Evolutionary conservation across 2,888 invertebrate species (phyloP), one percentile per base, ranked within the genome.

Genomic region (Celastrina argiolus): DNA sequence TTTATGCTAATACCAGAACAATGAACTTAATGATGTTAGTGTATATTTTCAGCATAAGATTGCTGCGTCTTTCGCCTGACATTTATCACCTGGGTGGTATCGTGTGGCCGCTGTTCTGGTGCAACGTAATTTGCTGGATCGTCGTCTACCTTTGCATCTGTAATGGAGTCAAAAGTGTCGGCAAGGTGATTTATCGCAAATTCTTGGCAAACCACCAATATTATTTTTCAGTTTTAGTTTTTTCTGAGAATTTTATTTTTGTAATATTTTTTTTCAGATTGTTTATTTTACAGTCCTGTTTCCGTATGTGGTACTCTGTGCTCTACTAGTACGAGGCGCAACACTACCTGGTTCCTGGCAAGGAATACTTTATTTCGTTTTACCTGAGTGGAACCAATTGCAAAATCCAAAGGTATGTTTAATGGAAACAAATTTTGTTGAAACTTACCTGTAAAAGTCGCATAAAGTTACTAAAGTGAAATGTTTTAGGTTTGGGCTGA

Each of bases 281-380:
- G 97, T 97, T 10, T 98, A 97, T 82, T 95, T 97, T 79, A 97
- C 97, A 0, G 97, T 97, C 0, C 92, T 95, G 18, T 97, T 97
- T 82, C 97, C 97, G 0, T 96, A 96, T 80, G 75, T 95, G 63
- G 94, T 97, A 71, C 90, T 97, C 8, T 91, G 94, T 72, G 91
- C 94, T 42, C 88, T 97, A 65, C 93, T 97, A 69, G 81, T 96
- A 68, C 93, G 97, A 56, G 97, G 97, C 6, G 87, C 97, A 51
- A 96, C 97, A 0, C 86, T 97, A 68, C 96, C 96, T 63, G 97
- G 97, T 34, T 96, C 97, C 41, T 92, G 92, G 84, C 92, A 94
- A 69, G 97, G 97, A 10, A 94, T 97, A 69, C 81, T 88, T 59
- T 97, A 95, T 81, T 97, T 96, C 76, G 92, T 97, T 67, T 92